Percentiles rank a stretch among this genome's conserved stretches.
Evolutionary conservation across 2,888 invertebrate species (phyloP).

Genomic region (Nomada ferruginata): DNA sequence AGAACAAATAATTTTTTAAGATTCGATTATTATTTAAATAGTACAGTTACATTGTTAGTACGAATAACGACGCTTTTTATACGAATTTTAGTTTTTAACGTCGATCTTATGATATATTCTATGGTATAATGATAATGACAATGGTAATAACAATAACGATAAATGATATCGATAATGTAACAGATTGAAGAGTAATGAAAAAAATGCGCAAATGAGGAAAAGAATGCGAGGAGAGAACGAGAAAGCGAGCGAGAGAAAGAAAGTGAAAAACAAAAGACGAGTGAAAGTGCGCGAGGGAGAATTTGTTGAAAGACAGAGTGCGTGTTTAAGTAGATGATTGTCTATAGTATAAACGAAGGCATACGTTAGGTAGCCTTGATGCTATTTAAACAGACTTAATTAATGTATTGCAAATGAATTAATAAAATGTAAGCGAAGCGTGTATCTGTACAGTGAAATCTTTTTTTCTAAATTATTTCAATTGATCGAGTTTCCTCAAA

Average conservation of each 20-base stretch:
- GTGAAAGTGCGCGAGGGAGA: constrained; percentile 20
- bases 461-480: constrained; percentile 53
- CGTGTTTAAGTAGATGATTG: constrained; percentile 79
- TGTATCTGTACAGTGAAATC: constrained; percentile 78
- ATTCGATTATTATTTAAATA: constrained; percentile 81
- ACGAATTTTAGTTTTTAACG: constrained; percentile 83
- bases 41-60: constrained; percentile 80
- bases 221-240: constrained; percentile 27
- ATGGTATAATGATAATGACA: constrained; percentile 78
- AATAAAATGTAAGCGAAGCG: constrained; percentile 84
- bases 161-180: constrained; percentile 74
- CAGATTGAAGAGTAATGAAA: constrained; percentile 61
- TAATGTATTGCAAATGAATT: constrained; percentile 84
- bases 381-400: constrained; percentile 84
- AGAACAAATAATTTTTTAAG: constrained; percentile 81
- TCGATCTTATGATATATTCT: constrained; percentile 80
- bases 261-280: constrained; percentile 24
- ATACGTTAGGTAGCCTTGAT: constrained; percentile 81
- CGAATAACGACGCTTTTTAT: constrained; percentile 83
- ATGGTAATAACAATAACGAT: constrained; percentile 76
- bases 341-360: constrained; percentile 83
- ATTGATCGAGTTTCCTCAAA: constrained; percentile 11
- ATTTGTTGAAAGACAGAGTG: constrained; percentile 37
- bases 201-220: constrained; percentile 48
- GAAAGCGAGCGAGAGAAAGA: constrained; percentile 36